Percentiles rank a stretch among this genome's conserved stretches.
Conservation (phyloP, 2,113 vertebrate species). For the Promerops cafer region DNA sequence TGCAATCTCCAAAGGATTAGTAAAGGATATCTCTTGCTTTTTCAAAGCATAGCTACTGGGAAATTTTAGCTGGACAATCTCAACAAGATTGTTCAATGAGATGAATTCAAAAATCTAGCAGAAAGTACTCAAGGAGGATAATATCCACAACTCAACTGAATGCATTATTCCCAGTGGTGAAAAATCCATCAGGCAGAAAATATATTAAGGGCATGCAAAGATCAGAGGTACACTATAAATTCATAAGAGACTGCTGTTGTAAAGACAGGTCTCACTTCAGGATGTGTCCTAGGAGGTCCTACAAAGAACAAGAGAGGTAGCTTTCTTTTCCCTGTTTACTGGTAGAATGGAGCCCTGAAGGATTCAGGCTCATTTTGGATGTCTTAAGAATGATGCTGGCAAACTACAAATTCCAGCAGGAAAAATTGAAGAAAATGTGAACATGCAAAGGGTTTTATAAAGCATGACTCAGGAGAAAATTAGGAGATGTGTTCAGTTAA, state of each 20-base stretch:
- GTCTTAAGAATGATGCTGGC: background rate
- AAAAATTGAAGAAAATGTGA: background rate
- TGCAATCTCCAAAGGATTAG: background rate
- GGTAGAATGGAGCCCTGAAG: background rate
- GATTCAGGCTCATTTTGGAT: background rate
- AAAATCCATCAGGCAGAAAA: background rate
- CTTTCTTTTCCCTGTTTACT: background rate
- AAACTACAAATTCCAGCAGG: background rate
- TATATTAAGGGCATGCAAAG: background rate
- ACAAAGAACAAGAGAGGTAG: background rate
- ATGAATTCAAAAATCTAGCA: background rate
- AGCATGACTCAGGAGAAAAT: background rate
- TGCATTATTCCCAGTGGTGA: background rate
- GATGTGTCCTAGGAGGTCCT: background rate
- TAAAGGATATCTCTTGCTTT: background rate
- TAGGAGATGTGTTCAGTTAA: background rate
- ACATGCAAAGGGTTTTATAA: background rate
- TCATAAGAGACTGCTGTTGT: background rate
- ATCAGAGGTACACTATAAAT: background rate
- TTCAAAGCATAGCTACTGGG: background rate
- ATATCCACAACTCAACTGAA: background rate
- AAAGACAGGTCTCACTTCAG: background rate
- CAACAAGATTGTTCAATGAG: background rate
- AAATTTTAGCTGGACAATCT: background rate
- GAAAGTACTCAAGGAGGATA: background rate